Evolutionary conservation across 2,797 vertebrate species (phyloP), one percentile per base, ranked within the genome.

Genomic region (Lacerta bilineata): DNA sequence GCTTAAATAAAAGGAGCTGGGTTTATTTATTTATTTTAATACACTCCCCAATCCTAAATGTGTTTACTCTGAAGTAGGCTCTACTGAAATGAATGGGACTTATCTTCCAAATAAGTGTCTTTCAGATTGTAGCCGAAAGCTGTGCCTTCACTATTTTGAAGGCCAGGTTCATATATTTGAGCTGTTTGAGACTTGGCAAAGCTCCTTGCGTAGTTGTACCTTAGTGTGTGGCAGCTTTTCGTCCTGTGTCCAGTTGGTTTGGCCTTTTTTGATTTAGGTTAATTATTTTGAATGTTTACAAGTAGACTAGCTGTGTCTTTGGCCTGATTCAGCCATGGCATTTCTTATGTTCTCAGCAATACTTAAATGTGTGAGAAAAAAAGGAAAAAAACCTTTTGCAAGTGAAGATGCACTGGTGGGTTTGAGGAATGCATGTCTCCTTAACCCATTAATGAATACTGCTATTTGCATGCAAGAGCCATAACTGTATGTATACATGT

Each of bases 181-280:
- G 71, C 78, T 75, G 69, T 55, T 55, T 85, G 84, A 85, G 78
- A 89, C 29, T 87, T 85, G 88, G n/a, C 80, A 92, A 88, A 91
- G 8, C 23, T 83, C 66, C 0, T 20, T 27, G 74, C 0, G 5
- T 84, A 80, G 27, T 41, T 92, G 5, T 82, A 77, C 64, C 3
- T 50, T 55, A 79, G 80, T 27, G 80, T 25, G 23, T 76, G 13
- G 87, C n/a, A 75, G 36, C 36, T 81, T 43, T 84, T 75, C 23
- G 13, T 85, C 85, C 36, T 82, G 68, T 55, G 74, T 82, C 11
- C n/a, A 64, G n/a, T 77, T 88, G 46, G 20, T 55, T 27, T 89
- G n/a, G 25, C 72, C 25, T 87, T 76, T 55, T 59, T 83, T 61
- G 82, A 88, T 18, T 17, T 55, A 23, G 87, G 89, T 86, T 71